phyloP scores from a whole-genome alignment of 2,888 invertebrate genomes.

The Scrobipalpa costella region DNA sequence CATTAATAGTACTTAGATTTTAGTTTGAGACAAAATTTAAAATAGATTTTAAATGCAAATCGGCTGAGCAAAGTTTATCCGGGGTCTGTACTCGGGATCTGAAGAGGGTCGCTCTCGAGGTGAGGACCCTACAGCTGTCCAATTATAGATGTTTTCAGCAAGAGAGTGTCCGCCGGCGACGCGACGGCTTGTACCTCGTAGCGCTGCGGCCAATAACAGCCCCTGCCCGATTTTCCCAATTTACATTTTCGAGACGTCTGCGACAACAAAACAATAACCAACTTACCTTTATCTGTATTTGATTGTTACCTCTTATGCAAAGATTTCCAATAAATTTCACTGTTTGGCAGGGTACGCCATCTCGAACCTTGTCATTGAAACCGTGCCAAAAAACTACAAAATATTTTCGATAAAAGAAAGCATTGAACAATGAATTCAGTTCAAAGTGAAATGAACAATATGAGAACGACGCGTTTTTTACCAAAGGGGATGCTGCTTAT shows the following conservation, averaged over 20 bases:
- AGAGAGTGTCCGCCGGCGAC: slow-evolving; percentile 49
- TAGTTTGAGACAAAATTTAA: slow-evolving; percentile 16
- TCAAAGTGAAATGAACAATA: slow-evolving; percentile 41
- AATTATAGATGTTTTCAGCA: slow-evolving; percentile 69
- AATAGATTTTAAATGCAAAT: slow-evolving; percentile 52
- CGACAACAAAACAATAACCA: slow-evolving; percentile 10
- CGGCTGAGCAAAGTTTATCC: slow-evolving; percentile 52
- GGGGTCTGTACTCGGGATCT: slow-evolving; percentile 54
- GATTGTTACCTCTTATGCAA: background rate
- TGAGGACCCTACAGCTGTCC: slow-evolving; percentile 66
- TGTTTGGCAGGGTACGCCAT: slow-evolving; percentile 41
- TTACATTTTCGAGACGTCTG: slow-evolving; percentile 27
- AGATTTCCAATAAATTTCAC: slow-evolving; percentile 1
- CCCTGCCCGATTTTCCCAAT: slow-evolving; percentile 34
- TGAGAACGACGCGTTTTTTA: slow-evolving; percentile 44
- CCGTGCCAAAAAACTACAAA: slow-evolving; percentile 42
- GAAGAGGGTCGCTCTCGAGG: slow-evolving; percentile 70
- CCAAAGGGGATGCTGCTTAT: slow-evolving; percentile 54
- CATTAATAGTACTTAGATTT: background rate
- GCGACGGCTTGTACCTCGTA: slow-evolving; percentile 25
- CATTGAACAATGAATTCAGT: slow-evolving; percentile 25
- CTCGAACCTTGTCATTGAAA: slow-evolving; percentile 38
- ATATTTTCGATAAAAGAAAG: slow-evolving; percentile 28
- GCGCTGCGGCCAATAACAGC: slow-evolving; percentile 45
- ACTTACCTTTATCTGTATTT: slow-evolving; percentile 7